phyloP scores from a whole-genome alignment of 2,797 vertebrate species.

The Danio aesculapii region DNA sequence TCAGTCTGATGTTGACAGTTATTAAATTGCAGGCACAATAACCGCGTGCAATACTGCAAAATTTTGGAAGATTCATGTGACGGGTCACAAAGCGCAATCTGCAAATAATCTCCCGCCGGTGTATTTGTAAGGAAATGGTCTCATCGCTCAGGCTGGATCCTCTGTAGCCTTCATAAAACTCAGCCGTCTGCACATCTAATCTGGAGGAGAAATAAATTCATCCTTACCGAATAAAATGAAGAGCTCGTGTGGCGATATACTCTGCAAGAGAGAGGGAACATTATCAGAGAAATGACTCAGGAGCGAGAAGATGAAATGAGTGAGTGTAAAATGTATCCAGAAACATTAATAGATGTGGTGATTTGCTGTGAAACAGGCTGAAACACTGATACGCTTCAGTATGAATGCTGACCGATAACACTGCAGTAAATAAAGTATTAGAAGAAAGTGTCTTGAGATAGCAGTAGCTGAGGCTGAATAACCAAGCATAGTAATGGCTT shows the following conservation, averaged over 20 bases:
- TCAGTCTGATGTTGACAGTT: slow-evolving; percentile 54
- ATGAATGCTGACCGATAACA: neutral
- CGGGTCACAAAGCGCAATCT: slow-evolving; percentile 38
- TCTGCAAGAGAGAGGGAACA: slow-evolving; percentile 72
- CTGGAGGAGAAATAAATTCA: slow-evolving; percentile 34
- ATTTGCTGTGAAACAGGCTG: slow-evolving; percentile 1
- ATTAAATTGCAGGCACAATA: slow-evolving; percentile 54
- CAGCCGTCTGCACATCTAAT: slow-evolving; percentile 44
- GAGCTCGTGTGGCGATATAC: slow-evolving; percentile 84
- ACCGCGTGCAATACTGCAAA: neutral
- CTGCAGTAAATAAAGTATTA: neutral
- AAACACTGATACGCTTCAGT: neutral
- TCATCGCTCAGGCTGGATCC: neutral
- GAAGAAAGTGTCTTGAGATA: neutral
- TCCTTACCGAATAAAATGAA: slow-evolving; percentile 91
- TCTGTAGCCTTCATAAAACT: slow-evolving; percentile 50
- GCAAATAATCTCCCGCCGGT: slow-evolving; percentile 45
- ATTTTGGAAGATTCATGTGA: slow-evolving; percentile 34
- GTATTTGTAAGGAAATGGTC: slow-evolving; percentile 38
- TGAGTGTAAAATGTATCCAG: neutral
- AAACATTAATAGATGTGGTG: neutral
- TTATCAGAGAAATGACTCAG: slow-evolving; percentile 33
- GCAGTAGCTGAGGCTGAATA: neutral
- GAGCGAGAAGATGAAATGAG: neutral
- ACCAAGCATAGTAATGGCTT: neutral